These are phyloP conservation scores for Zootoca vivipara DNA, from an alignment of 2,113 vertebrate genomes.

Conservation along the genomic window DNA sequence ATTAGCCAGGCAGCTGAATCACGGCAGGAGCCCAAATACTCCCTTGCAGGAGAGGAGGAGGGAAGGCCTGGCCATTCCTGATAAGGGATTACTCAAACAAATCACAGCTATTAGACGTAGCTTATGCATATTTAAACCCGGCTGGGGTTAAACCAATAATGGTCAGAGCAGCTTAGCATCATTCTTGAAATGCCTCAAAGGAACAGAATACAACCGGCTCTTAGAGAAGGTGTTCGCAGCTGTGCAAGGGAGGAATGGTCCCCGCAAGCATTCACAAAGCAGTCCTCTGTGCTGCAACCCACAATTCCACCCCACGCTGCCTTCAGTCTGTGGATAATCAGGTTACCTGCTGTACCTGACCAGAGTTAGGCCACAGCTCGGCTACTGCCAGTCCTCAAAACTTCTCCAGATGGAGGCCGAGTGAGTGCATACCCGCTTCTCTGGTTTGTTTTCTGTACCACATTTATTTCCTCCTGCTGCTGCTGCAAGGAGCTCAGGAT, in stretches of 20 bases:
- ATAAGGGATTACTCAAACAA: slow-evolving; percentile 61
- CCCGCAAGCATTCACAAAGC: neutral
- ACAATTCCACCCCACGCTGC: neutral
- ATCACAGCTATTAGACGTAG: slow-evolving; percentile 58
- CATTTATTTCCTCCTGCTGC: too few species aligned
- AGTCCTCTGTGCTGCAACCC: neutral
- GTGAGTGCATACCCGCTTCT: too few species aligned
- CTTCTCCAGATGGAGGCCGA: too few species aligned
- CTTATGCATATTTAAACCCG: slow-evolving; percentile 67
- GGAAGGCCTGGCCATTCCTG: slow-evolving; percentile 25
- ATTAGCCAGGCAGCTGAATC: slow-evolving; percentile 66
- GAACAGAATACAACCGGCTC: slow-evolving; percentile 46
- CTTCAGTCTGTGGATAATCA: neutral
- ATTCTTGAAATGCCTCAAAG: slow-evolving; percentile 67
- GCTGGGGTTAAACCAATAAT: slow-evolving; percentile 59
- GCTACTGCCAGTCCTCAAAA: too few species aligned
- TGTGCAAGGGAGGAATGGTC: slow-evolving; percentile 30
- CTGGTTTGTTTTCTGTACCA: too few species aligned
- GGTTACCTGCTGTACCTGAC: neutral
- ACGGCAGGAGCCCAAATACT: slow-evolving; percentile 35
- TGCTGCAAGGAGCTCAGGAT: too few species aligned
- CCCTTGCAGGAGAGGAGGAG: slow-evolving; percentile 30
- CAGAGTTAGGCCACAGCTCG: neutral
- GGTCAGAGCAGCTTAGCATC: slow-evolving; percentile 45
- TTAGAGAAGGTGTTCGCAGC: slow-evolving; percentile 21